Conservation (phyloP, 2,888 invertebrate species). For the Chironomus riparius region DNA sequence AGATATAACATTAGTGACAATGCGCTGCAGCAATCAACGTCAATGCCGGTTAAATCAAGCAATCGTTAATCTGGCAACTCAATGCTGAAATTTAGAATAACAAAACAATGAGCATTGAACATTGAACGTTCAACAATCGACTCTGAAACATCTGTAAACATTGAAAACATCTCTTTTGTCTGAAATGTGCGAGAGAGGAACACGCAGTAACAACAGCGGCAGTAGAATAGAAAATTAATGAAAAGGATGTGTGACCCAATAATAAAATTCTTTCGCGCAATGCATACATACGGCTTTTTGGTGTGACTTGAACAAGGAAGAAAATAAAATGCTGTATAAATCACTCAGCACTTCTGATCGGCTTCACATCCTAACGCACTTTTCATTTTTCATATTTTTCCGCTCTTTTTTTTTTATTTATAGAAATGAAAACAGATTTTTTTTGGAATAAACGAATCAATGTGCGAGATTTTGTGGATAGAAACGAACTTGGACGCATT, state of each 20-base stretch:
- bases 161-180: too few species aligned
- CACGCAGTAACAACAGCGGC: not conserved
- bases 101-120: not conserved
- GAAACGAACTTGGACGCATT: too few species aligned
- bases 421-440: too few species aligned
- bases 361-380: constrained; percentile 5
- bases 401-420: not conserved
- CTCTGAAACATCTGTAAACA: not conserved
- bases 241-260: not conserved
- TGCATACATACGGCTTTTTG: not conserved
- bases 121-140: not conserved
- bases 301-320: not conserved
- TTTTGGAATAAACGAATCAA: too few species aligned
- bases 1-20: not conserved
- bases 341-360: constrained; percentile 5
- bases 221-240: not conserved
- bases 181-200: too few species aligned
- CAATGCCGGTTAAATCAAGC: not conserved
- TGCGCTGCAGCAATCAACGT: not conserved
- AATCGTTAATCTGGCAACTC: not conserved
- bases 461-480: too few species aligned
- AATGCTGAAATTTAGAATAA: not conserved
- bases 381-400: constrained; percentile 11
- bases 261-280: not conserved
- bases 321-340: not conserved